A percentile compares a stretch with the other conserved stretches of the same genome.
phyloP scores from a whole-genome alignment of 2,888 invertebrate species.

The Leucania comma region DNA sequence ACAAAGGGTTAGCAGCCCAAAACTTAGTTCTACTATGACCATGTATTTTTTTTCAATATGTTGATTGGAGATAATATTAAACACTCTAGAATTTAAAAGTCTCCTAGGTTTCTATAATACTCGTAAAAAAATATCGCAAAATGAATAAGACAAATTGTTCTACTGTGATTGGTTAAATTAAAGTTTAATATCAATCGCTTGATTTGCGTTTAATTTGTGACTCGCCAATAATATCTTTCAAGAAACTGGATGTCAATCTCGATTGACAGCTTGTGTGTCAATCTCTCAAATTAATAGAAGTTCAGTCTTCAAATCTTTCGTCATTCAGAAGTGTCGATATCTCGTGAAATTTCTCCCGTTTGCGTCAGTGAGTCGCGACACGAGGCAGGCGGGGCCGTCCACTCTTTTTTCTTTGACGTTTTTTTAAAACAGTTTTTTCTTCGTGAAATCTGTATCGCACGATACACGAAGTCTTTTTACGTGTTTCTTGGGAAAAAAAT shows the following conservation, averaged over 20 bases:
- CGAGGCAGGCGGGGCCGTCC: conserved; percentile 77
- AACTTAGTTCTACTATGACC: neutral
- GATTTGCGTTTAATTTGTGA: neutral
- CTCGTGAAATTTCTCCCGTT: conserved; percentile 65
- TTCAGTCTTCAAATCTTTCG: neutral
- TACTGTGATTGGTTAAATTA: neutral
- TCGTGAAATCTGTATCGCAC: conserved; percentile 87
- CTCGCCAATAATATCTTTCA: neutral
- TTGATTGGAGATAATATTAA: neutral
- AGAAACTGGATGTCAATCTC: neutral
- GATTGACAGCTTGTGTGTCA: neutral
- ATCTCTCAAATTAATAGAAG: neutral
- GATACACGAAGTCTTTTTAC: conserved; percentile 79
- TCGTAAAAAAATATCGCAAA: no score
- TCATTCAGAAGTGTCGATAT: conserved; percentile 43
- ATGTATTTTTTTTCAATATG: neutral
- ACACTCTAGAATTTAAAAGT: neutral
- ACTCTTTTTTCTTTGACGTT: conserved; percentile 71
- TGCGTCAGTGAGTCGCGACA: conserved; percentile 71
- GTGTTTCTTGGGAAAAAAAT: conserved; percentile 67
- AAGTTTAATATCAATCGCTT: neutral
- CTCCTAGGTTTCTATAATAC: no score
- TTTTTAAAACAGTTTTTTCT: conserved; percentile 74
- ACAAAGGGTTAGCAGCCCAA: neutral
- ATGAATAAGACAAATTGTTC: neutral